Conservation (phyloP, 1,140 invertebrate genomes). For the Branchinecta lindahli region DNA sequence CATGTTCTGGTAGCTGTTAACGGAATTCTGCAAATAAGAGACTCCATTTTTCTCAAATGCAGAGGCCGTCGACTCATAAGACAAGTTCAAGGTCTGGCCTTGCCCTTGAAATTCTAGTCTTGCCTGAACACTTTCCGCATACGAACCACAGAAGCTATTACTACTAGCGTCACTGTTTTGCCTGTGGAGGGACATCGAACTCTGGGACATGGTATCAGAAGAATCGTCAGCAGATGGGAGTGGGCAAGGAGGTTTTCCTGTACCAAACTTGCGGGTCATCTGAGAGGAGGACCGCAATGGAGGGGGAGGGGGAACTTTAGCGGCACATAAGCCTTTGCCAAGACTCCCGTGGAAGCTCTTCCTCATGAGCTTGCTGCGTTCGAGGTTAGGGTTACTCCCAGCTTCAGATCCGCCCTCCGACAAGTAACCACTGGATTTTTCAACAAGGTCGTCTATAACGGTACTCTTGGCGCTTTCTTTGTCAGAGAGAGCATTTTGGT, state of each 20-base stretch:
- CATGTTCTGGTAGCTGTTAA: neutral
- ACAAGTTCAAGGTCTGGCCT: slow-evolving; percentile 37
- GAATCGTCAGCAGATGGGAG: slow-evolving; percentile 29
- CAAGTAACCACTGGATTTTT: slow-evolving; percentile 58
- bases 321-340: slow-evolving; percentile 55
- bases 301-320: slow-evolving; percentile 70
- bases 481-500: slow-evolving; percentile 25
- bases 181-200: neutral
- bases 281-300: slow-evolving; percentile 71
- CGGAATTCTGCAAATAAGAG: neutral
- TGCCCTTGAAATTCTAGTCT: neutral
- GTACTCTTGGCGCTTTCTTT: slow-evolving; percentile 34
- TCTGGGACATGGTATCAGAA: neutral
- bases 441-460: slow-evolving; percentile 28
- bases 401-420: slow-evolving; percentile 73
- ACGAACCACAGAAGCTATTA: slow-evolving; percentile 10
- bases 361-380: slow-evolving; percentile 69
- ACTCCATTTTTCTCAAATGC: slow-evolving; percentile 28
- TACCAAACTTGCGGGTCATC: slow-evolving; percentile 38
- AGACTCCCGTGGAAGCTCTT: slow-evolving; percentile 74
- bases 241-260: slow-evolving; percentile 36
- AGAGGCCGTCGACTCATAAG: slow-evolving; percentile 64
- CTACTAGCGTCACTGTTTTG: neutral
- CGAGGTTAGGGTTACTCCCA: slow-evolving; percentile 60
- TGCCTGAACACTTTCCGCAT: neutral